Conservation (phyloP, 2,888 invertebrate genomes). For the Drosophila antonietae region DNA sequence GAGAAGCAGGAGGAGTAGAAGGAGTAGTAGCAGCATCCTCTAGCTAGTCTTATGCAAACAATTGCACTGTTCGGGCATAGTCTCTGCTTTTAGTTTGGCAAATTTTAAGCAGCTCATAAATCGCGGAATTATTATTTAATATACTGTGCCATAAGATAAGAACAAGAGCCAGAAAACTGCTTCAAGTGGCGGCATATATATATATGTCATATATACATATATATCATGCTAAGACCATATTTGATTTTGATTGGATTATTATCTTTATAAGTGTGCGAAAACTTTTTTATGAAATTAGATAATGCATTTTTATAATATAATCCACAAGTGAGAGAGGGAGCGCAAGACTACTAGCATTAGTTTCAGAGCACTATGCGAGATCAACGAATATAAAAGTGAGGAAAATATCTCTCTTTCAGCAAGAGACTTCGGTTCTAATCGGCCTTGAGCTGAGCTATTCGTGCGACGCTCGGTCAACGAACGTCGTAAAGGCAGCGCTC, state of each 20-base stretch:
- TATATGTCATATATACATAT: no score
- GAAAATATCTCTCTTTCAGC: no score
- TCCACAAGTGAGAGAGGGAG: not conserved
- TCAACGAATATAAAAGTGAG: no score
- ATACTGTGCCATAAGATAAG: not conserved
- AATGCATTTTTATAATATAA: not conserved
- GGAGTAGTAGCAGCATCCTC: not conserved
- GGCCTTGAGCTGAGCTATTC: no score
- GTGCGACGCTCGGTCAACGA: no score
- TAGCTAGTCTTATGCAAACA: conserved; percentile 10
- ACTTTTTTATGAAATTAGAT: not conserved
- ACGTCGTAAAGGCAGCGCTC: no score
- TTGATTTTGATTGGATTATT: not conserved
- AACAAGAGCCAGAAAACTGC: not conserved
- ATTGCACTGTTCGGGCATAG: not conserved
- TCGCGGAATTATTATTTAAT: conserved; percentile 8
- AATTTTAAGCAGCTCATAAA: conserved; percentile 13
- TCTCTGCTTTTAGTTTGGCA: not conserved
- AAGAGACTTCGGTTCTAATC: no score
- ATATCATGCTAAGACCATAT: not conserved
- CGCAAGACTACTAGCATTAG: no score
- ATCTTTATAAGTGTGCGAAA: not conserved
- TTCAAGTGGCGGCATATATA: not conserved
- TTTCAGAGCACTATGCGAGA: no score
- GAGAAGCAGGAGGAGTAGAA: not conserved